Evolutionary conservation across 2,113 vertebrate species (phyloP).

Genomic region (Saccopteryx bilineata): DNA sequence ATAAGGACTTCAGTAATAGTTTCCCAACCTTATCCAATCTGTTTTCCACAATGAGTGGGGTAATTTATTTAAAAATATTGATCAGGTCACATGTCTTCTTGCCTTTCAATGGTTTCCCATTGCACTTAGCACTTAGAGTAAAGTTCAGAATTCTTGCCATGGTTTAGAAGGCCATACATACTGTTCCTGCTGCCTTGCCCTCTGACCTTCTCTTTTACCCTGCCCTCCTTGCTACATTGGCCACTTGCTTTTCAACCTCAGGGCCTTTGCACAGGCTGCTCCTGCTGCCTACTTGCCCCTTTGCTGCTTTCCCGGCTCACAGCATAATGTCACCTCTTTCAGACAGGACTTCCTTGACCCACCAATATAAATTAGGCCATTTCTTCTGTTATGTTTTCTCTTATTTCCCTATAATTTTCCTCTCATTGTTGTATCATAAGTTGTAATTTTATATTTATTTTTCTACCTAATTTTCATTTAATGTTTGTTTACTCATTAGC

Average conservation of each 20-base stretch:
- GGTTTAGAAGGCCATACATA: neutral
- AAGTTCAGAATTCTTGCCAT: neutral
- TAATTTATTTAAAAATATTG: neutral
- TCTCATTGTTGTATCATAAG: neutral
- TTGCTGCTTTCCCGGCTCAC: neutral
- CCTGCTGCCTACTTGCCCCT: neutral
- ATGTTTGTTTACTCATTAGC: neutral
- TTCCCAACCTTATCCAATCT: neutral
- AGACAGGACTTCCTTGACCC: neutral
- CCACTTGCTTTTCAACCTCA: neutral
- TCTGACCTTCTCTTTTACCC: neutral
- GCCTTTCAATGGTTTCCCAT: neutral
- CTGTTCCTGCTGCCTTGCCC: too few relatives aligned
- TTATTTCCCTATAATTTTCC: neutral
- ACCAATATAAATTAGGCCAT: neutral
- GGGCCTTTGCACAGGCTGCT: neutral
- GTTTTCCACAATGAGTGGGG: neutral
- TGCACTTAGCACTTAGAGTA: neutral
- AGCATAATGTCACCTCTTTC: neutral
- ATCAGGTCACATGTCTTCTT: neutral
- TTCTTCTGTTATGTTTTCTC: neutral
- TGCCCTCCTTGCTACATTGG: rapidly evolving
- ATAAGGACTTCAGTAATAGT: neutral
- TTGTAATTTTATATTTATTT: neutral
- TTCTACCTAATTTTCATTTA: neutral